Conservation (phyloP, 1,140 invertebrate species). For the Whitmania pigra region DNA sequence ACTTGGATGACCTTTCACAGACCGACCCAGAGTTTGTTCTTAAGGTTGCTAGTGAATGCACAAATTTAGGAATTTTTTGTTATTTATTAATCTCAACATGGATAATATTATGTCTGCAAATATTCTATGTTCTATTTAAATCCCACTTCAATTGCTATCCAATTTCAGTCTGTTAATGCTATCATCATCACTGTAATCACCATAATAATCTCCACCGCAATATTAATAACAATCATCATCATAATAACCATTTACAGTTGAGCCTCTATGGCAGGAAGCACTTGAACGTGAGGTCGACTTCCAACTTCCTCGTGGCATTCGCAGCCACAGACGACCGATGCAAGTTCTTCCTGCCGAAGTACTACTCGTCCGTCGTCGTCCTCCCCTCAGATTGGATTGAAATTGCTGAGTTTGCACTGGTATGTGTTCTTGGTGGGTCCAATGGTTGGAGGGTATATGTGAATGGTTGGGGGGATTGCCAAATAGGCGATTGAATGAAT, state of each 20-base stretch:
- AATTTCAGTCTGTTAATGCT: too few species aligned
- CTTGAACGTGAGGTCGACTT: constrained; percentile 44
- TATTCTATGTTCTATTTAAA: too few species aligned
- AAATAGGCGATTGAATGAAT: too few species aligned
- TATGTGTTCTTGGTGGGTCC: constrained; percentile 17
- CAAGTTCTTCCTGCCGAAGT: constrained; percentile 40
- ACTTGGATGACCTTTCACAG: constrained; percentile 26
- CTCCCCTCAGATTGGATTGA: constrained; percentile 47
- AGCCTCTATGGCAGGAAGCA: constrained; percentile 43
- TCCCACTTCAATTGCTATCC: too few species aligned
- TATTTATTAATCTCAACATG: background rate
- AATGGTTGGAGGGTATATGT: background rate
- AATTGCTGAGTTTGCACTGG: constrained; percentile 43
- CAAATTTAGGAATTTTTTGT: background rate
- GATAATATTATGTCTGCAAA: too few species aligned
- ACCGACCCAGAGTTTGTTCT: constrained; percentile 45
- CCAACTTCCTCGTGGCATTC: constrained; percentile 43
- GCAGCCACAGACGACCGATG: constrained; percentile 36
- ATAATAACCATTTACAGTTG: constrained; percentile 30
- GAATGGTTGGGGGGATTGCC: too few species aligned
- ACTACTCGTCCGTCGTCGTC: constrained; percentile 37
- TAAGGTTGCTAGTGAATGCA: constrained; percentile 33
- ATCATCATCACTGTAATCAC: too few species aligned
- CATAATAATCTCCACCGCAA: background rate
- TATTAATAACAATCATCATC: background rate